Evolutionary conservation across 2,797 vertebrate species (phyloP).

Genomic region (Bovichtus diacanthus): DNA sequence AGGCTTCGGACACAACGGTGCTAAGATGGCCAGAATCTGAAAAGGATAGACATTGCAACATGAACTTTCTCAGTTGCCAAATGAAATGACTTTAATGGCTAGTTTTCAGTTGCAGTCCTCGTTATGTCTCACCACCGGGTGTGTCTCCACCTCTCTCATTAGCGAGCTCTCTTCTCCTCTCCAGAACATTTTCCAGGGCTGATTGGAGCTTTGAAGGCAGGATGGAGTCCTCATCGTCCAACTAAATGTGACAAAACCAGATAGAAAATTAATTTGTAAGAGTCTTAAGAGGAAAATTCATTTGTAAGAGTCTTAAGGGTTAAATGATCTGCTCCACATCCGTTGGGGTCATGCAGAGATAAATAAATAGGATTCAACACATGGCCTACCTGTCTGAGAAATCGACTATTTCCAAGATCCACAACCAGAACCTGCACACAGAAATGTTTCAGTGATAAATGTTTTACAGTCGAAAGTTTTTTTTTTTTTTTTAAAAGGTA

Average conservation of each 20-base stretch:
- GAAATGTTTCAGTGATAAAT: background rate
- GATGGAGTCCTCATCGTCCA: conserved; percentile 96
- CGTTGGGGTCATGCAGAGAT: background rate
- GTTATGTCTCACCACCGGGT: conserved; percentile 75
- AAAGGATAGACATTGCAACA: background rate
- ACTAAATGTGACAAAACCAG: conserved; percentile 74
- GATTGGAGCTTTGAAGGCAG: conserved; percentile 95
- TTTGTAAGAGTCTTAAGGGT: background rate
- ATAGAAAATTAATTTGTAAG: background rate
- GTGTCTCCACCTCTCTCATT: conserved; percentile 86
- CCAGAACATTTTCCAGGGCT: conserved; percentile 93
- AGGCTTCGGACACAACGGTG: conserved; percentile 93
- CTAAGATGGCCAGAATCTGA: conserved; percentile 87
- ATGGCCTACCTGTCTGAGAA: conserved; percentile 90
- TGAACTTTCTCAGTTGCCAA: background rate
- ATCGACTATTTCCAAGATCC: conserved; percentile 90
- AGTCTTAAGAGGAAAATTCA: background rate
- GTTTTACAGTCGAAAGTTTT: too few species aligned
- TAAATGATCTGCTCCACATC: background rate
- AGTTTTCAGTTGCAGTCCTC: background rate
- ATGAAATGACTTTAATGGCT: background rate
- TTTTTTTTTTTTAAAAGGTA: too few species aligned
- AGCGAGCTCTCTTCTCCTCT: conserved; percentile 92
- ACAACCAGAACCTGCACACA: conserved; percentile 90
- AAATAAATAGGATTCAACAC: background rate